Conservation (phyloP, 2,797 vertebrate genomes). For the Pangasius mekongensis region DNA sequence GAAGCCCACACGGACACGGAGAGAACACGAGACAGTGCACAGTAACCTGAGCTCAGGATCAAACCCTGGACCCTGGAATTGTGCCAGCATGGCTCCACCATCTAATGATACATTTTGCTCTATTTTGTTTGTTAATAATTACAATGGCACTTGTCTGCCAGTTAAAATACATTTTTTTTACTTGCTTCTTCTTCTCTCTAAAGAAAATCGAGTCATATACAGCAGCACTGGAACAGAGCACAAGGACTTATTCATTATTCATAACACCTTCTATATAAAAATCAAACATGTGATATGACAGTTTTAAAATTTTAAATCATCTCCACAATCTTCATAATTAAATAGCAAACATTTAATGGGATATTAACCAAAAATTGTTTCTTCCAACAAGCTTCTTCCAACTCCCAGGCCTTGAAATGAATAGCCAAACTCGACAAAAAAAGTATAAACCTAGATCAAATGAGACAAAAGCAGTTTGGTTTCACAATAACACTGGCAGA, state of each 20-base stretch:
- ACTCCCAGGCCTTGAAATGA: background rate
- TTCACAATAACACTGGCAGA: background rate
- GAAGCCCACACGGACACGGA: background rate
- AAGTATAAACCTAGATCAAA: background rate
- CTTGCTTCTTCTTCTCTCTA: background rate
- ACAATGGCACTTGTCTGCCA: too few species aligned
- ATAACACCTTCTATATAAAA: background rate
- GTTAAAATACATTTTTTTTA: background rate
- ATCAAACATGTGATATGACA: background rate
- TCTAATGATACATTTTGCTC: background rate
- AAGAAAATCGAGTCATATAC: background rate
- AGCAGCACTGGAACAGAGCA: background rate
- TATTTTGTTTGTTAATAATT: background rate
- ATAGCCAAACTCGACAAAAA: background rate
- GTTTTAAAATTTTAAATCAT: background rate
- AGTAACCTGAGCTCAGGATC: background rate
- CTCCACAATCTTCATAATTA: background rate
- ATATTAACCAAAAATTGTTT: background rate
- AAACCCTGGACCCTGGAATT: background rate
- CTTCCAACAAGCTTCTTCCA: background rate
- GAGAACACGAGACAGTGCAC: background rate
- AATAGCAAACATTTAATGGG: background rate
- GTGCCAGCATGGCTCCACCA: background rate
- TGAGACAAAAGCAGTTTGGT: background rate
- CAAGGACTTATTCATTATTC: background rate